Evolutionary conservation across 1,140 invertebrate species (phyloP).

Genomic region (Drosophila sturtevanti): DNA sequence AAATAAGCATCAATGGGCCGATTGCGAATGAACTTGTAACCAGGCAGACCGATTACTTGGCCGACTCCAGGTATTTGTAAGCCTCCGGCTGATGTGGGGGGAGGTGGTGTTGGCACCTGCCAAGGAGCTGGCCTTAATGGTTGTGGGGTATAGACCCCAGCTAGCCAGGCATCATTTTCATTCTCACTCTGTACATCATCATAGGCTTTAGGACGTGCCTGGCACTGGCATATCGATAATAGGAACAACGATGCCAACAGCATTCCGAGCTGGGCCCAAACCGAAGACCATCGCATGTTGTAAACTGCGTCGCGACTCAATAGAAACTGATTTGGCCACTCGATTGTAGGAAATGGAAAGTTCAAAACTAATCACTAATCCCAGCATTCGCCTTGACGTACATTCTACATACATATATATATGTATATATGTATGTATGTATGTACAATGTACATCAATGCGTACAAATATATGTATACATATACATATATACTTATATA

Average conservation of each 20-base stretch:
- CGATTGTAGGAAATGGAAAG: conserved; percentile 53
- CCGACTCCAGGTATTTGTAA: conserved; percentile 62
- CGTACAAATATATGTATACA: background rate
- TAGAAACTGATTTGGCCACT: conserved; percentile 57
- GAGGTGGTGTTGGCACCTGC: conserved; percentile 2
- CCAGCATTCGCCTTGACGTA: conserved; percentile 37
- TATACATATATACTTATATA: too few relatives aligned
- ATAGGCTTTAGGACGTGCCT: conserved; percentile 13
- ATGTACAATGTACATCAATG: background rate
- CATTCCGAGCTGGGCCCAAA: conserved; percentile 20
- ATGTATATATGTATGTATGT: background rate
- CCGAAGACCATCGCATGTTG: conserved; percentile 53
- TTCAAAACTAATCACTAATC: conserved; percentile 30
- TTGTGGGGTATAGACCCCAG: conserved; percentile 26
- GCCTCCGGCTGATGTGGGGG: background rate
- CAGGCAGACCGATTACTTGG: conserved; percentile 41
- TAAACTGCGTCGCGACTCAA: conserved; percentile 48
- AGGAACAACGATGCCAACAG: conserved; percentile 10
- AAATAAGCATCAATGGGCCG: conserved; percentile 66
- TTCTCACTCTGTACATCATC: conserved; percentile 27
- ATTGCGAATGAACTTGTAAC: conserved; percentile 47
- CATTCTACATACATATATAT: background rate
- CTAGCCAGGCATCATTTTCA: conserved; percentile 29
- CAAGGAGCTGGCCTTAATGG: conserved; percentile 44
- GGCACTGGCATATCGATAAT: conserved; percentile 14